Evolutionary conservation across 2,797 vertebrate species (phyloP).

Genomic region (Coendou prehensilis): DNA sequence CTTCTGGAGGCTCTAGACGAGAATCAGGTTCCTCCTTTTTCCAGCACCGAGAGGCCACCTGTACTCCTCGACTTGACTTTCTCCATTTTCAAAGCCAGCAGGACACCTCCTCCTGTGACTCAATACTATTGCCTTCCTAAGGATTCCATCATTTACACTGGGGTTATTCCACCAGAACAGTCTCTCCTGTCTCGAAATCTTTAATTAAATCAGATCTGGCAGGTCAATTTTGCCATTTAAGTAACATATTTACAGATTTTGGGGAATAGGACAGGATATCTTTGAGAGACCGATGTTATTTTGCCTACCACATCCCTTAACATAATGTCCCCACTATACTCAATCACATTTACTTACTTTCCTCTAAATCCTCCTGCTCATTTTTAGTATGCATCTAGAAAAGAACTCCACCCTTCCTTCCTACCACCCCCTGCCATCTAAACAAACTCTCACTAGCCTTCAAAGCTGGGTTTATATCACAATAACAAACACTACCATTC

Average conservation of each 20-base stretch:
- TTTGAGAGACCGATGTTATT: not conserved
- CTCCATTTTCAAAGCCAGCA: not conserved
- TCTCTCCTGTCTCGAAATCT: not conserved
- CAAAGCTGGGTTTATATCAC: not conserved
- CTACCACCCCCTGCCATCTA: not conserved
- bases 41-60: not conserved
- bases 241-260: not conserved
- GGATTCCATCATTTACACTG: not conserved
- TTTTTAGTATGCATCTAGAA: constrained; percentile 27
- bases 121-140: not conserved
- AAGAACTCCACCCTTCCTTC: constrained; percentile 59
- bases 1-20: not conserved
- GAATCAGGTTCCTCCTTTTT: not conserved
- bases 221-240: not conserved
- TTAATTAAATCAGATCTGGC: not conserved
- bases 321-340: not conserved
- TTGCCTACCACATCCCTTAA: not conserved
- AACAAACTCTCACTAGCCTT: constrained; percentile 25
- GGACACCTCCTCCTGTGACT: not conserved
- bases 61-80: not conserved
- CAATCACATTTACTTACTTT: not conserved
- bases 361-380: not conserved
- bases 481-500: not conserved
- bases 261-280: not conserved
- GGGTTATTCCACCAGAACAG: not conserved